Conservation (phyloP, 2,888 invertebrate species). For the Sicus ferrugineus region DNA sequence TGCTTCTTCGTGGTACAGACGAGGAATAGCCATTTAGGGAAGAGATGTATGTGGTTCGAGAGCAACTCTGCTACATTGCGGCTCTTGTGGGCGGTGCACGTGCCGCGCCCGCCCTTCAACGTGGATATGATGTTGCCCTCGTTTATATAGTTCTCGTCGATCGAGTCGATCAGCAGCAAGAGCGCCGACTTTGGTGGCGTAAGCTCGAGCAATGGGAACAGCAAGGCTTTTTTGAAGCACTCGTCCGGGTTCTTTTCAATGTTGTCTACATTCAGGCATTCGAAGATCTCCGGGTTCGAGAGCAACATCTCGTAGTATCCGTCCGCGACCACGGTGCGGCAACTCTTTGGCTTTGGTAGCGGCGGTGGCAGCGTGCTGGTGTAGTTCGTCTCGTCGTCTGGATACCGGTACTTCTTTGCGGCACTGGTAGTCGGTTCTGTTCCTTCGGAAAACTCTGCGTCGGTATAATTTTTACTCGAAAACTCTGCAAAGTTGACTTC, state of each 20-base stretch:
- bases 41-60: slow-evolving; percentile 86
- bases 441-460: slow-evolving; percentile 33
- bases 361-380: slow-evolving; percentile 62
- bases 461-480: slow-evolving; percentile 45
- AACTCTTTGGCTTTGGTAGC: slow-evolving; percentile 67
- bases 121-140: slow-evolving; percentile 68
- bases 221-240: slow-evolving; percentile 85
- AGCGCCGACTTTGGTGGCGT: slow-evolving; percentile 86
- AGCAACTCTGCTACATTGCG: slow-evolving; percentile 83
- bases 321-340: slow-evolving; percentile 74
- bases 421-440: slow-evolving; percentile 42
- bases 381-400: slow-evolving; percentile 19
- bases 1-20: slow-evolving; percentile 89
- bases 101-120: slow-evolving; percentile 60
- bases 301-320: slow-evolving; percentile 82
- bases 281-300: slow-evolving; percentile 81
- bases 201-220: slow-evolving; percentile 86
- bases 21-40: slow-evolving; percentile 92
- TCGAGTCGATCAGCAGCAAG: slow-evolving; percentile 88
- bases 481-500: slow-evolving; percentile 47
- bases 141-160: slow-evolving; percentile 80
- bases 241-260: slow-evolving; percentile 90
- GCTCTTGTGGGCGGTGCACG: slow-evolving; percentile 63
- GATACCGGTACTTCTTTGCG: slow-evolving; percentile 38
- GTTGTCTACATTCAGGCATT: slow-evolving; percentile 80